phyloP scores from a whole-genome alignment of 2,797 vertebrate species.

The Miichthys miiuy region DNA sequence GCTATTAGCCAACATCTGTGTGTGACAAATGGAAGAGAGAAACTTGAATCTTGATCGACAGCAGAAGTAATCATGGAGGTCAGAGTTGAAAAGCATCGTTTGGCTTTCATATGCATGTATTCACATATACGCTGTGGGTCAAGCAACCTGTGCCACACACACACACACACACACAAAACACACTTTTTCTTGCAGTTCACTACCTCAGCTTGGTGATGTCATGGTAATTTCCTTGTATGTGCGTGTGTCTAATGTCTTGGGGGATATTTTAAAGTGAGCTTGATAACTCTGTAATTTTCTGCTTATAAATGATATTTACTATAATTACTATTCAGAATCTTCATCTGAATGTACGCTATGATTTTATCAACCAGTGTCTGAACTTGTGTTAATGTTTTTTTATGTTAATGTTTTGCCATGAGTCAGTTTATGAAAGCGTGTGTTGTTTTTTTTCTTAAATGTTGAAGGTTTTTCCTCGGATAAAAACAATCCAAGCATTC shows the following conservation, averaged over 20 bases:
- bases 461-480: slow-evolving; percentile 6
- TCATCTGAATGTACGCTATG: slow-evolving; percentile 1
- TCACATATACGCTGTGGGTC: slow-evolving; percentile 17
- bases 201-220: neutral
- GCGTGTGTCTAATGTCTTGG: neutral
- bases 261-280: neutral
- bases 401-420: slow-evolving; percentile 1
- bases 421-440: neutral
- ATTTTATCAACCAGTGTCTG: slow-evolving; percentile 4
- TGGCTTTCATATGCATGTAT: slow-evolving; percentile 31
- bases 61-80: slow-evolving; percentile 30
- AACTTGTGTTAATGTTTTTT: slow-evolving; percentile 7
- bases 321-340: neutral
- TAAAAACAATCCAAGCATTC: neutral
- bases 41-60: slow-evolving; percentile 38
- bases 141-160: neutral
- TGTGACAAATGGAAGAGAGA: neutral
- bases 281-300: neutral
- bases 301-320: neutral
- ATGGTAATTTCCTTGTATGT: neutral
- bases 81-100: slow-evolving; percentile 38
- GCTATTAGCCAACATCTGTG: neutral
- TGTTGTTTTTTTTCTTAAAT: slow-evolving; percentile 7
- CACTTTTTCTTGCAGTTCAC: slow-evolving; percentile 3
- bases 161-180: neutral